A percentile compares a stretch with the other conserved stretches of the same genome.
Evolutionary conservation across 92 coral and sea anemone genomes (phyloP).

Genomic region (Parazoanthus swiftii): DNA sequence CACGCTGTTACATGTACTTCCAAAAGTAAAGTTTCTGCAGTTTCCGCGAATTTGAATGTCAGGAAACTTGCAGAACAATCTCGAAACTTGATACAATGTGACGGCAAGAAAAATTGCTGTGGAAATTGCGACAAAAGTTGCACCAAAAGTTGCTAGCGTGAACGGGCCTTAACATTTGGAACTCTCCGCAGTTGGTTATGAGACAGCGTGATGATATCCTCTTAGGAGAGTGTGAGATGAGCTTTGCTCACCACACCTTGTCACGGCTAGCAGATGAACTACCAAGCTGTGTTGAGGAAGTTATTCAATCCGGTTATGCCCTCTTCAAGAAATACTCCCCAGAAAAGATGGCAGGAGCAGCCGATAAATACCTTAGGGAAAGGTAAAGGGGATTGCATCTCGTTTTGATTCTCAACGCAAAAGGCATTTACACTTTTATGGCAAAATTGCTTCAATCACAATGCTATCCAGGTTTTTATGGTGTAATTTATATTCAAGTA

Average conservation of each 20-base stretch:
- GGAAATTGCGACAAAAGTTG: too few relatives aligned
- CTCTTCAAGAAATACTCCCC: slow-evolving; percentile 92
- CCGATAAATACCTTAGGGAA: slow-evolving; percentile 81
- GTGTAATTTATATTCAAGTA: too few relatives aligned
- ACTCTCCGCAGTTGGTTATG: slow-evolving; percentile 73
- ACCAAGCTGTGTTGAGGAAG: slow-evolving; percentile 77
- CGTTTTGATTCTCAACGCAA: neutral
- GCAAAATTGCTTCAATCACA: too few relatives aligned
- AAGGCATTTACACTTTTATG: too few relatives aligned
- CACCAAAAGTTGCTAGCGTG: too few relatives aligned
- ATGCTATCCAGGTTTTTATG: too few relatives aligned
- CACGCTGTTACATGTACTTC: too few relatives aligned
- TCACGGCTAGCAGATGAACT: slow-evolving; percentile 82
- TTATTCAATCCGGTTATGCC: slow-evolving; percentile 61
- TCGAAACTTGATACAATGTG: too few relatives aligned
- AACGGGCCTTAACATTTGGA: neutral
- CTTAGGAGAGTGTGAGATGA: slow-evolving; percentile 96
- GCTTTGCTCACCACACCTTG: slow-evolving; percentile 83
- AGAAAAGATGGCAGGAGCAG: slow-evolving; percentile 84
- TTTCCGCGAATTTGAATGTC: too few relatives aligned
- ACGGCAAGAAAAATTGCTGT: too few relatives aligned
- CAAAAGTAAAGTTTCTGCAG: too few relatives aligned
- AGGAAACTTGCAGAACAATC: too few relatives aligned
- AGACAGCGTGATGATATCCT: slow-evolving; percentile 81
- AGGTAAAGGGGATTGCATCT: slow-evolving; percentile 55